These are phyloP conservation scores for Chouioia cunea DNA, from an alignment of 2,888 invertebrate genomes.

Conservation along the genomic window DNA sequence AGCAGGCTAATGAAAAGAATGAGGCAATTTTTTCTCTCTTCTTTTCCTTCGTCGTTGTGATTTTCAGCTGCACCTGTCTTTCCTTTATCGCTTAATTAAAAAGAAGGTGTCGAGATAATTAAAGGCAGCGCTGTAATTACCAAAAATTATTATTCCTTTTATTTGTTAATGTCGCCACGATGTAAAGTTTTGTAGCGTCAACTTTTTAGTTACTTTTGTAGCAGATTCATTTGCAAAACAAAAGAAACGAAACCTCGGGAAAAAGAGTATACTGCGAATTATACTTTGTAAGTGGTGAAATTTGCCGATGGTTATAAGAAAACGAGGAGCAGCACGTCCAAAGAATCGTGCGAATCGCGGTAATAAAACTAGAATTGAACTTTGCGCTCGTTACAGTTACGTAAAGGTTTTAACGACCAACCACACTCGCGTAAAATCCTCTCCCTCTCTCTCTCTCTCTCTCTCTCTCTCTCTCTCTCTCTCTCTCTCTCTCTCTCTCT, in stretches of 20 bases:
- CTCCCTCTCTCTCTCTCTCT: background rate
- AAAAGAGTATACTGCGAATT: too few relatives aligned
- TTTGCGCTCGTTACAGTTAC: conserved; percentile 10
- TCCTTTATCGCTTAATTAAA: conserved; percentile 17
- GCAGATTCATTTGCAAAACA: too few relatives aligned
- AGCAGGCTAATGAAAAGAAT: conserved; percentile 36
- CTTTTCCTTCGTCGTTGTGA: background rate
- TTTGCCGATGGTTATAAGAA: too few relatives aligned
- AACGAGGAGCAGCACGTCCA: too few relatives aligned
- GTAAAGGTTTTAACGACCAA: conserved; percentile 1
- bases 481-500: conserved; percentile 1
- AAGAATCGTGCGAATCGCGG: background rate
- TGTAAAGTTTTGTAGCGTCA: too few relatives aligned
- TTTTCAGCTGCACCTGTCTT: conserved; percentile 1
- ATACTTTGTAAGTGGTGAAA: too few relatives aligned
- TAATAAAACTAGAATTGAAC: conserved; percentile 24
- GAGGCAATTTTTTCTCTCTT: conserved; percentile 20
- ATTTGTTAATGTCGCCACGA: too few relatives aligned
- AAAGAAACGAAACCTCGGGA: too few relatives aligned
- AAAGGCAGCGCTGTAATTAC: too few relatives aligned
- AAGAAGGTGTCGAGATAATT: background rate
- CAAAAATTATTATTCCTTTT: too few relatives aligned
- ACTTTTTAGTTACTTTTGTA: too few relatives aligned
- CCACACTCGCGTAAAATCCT: too few relatives aligned
- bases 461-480: background rate